Conservation (phyloP, 2,888 invertebrate species). For the Xanthia icteritia region DNA sequence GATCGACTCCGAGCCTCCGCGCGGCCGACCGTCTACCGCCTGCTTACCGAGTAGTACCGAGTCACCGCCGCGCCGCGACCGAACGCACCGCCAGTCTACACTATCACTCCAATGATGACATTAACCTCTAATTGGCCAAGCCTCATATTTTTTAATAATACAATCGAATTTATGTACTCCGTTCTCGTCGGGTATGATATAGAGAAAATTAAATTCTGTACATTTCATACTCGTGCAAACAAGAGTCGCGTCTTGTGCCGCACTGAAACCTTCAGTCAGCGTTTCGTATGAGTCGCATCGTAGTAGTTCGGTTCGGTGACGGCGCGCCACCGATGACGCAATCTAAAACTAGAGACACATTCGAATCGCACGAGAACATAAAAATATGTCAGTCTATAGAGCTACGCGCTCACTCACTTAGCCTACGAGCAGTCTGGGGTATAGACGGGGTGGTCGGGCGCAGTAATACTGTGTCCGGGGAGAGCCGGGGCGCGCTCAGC, state of each 20-base stretch:
- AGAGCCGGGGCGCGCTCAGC: constrained; percentile 74
- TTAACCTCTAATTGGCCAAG: constrained; percentile 67
- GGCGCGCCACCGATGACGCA: constrained; percentile 68
- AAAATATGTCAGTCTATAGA: constrained; percentile 89
- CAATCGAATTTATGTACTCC: constrained; percentile 44
- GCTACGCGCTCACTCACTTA: constrained; percentile 86
- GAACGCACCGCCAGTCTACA: constrained; percentile 52
- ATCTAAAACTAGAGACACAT: constrained; percentile 83
- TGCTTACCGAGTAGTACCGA: constrained; percentile 52
- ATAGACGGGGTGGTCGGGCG: constrained; percentile 75
- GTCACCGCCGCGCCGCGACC: constrained; percentile 46
- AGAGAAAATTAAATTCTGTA: constrained; percentile 42
- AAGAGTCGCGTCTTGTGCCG: constrained; percentile 37
- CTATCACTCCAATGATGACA: constrained; percentile 60
- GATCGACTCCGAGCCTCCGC: constrained; percentile 77
- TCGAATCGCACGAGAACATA: constrained; percentile 88
- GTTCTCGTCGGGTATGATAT: constrained; percentile 11
- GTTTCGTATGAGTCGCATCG: constrained; percentile 46
- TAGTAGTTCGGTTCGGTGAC: constrained; percentile 56
- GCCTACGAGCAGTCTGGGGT: constrained; percentile 86
- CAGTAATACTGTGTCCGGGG: constrained; percentile 68
- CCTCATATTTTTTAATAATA: constrained; percentile 58
- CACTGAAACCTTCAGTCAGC: constrained; percentile 42
- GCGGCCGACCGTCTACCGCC: constrained; percentile 80
- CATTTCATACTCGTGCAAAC: constrained; percentile 52